A percentile compares a stretch with the other conserved stretches of the same genome.
phyloP scores from a whole-genome alignment of 2,888 invertebrate genomes.

The Drosophila macrospina region DNA sequence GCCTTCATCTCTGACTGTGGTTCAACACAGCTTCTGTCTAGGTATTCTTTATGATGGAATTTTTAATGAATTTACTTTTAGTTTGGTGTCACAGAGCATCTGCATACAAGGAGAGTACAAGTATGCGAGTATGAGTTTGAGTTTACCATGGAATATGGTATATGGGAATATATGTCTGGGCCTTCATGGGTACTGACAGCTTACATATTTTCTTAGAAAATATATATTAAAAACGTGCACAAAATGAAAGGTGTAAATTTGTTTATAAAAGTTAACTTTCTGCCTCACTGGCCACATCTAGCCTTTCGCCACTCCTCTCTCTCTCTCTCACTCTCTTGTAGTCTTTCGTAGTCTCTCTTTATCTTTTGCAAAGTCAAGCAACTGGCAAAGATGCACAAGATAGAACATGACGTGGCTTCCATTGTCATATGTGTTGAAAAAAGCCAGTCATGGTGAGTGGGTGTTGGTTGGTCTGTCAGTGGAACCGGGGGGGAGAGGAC shows the following conservation, averaged over 20 bases:
- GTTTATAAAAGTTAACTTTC: conserved; percentile 69
- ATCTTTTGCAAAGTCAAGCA: conserved; percentile 8
- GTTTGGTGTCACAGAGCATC: conserved; percentile 72
- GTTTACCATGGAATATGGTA: neutral
- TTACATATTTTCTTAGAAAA: conserved; percentile 63
- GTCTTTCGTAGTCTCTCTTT: conserved; percentile 6
- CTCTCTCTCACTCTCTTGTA: neutral
- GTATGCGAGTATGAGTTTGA: neutral
- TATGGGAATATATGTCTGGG: conserved; percentile 16
- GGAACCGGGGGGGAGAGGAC: conserved; percentile 6
- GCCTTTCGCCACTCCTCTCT: conserved; percentile 5
- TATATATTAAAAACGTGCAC: conserved; percentile 69
- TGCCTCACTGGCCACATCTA: conserved; percentile 48
- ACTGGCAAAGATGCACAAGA: conserved; percentile 43
- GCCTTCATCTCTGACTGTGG: conserved; percentile 17
- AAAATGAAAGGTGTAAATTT: conserved; percentile 78
- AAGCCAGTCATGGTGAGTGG: conserved; percentile 38
- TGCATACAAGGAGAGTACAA: conserved; percentile 41
- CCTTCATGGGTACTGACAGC: conserved; percentile 57
- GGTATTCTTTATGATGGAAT: conserved; percentile 77
- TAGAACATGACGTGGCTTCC: conserved; percentile 48
- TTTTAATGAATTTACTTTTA: conserved; percentile 81
- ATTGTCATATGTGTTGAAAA: conserved; percentile 43
- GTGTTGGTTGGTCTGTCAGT: neutral
- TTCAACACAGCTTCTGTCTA: conserved; percentile 41